Conservation (phyloP, 2,113 vertebrate genomes). For the Cyanistes caeruleus region DNA sequence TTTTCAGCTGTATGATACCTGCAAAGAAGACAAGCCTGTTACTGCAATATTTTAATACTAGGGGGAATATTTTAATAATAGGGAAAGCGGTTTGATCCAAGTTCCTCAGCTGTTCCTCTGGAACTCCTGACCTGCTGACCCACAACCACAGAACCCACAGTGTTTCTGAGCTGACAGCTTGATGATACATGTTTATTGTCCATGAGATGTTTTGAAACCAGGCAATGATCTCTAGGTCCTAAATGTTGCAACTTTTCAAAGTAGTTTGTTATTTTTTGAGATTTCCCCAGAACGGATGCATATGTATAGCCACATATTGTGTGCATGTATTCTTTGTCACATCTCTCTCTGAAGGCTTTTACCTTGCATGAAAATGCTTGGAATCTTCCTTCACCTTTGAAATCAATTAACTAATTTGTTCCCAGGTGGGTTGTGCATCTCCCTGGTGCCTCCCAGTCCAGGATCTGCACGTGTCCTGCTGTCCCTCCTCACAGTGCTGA, state of each 20-base stretch:
- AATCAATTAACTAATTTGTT: not conserved
- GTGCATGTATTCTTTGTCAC: not conserved
- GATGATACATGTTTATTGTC: not conserved
- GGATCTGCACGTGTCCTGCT: not conserved
- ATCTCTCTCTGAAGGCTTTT: not conserved
- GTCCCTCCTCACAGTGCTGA: not conserved
- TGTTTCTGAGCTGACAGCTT: not conserved
- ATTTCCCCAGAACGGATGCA: accelerated
- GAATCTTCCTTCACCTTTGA: not conserved
- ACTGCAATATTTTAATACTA: not conserved
- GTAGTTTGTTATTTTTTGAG: not conserved
- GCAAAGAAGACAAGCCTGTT: not conserved
- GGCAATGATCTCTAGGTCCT: not conserved
- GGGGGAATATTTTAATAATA: not conserved
- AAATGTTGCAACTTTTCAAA: not conserved
- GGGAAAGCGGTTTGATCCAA: not conserved
- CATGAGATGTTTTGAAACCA: not conserved
- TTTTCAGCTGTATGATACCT: not conserved
- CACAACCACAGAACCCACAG: not conserved
- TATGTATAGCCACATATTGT: not conserved
- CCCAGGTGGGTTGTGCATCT: not conserved
- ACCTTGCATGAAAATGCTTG: not conserved
- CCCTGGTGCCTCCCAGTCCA: not conserved
- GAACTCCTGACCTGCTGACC: not conserved
- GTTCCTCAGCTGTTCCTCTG: not conserved